phyloP scores from a whole-genome alignment of 2,888 invertebrate genomes.

The Linnaemya tessellans region DNA sequence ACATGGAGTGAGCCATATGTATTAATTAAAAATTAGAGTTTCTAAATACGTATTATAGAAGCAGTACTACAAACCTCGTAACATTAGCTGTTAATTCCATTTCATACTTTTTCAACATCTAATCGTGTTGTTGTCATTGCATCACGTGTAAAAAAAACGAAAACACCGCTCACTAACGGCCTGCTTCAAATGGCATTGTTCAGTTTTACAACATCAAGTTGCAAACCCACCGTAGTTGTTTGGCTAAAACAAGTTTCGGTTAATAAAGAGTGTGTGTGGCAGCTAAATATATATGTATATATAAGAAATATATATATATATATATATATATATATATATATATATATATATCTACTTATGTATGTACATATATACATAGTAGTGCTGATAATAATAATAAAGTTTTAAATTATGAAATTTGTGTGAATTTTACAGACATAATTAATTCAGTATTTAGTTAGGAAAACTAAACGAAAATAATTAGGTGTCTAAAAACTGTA shows the following conservation, averaged over 20 bases:
- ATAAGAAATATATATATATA: too few species aligned
- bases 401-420: neutral
- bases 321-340: too few species aligned
- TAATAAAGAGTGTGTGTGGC: constrained; percentile 14
- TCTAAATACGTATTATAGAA: neutral
- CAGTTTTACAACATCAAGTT: constrained; percentile 37
- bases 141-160: neutral
- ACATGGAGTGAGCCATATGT: neutral
- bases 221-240: constrained; percentile 13
- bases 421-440: neutral
- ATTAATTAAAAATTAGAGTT: neutral
- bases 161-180: neutral
- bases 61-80: neutral
- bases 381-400: neutral
- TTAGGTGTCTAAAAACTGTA: neutral
- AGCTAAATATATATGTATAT: neutral
- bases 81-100: neutral
- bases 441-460: neutral
- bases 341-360: too few species aligned
- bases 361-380: too few species aligned
- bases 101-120: constrained; percentile 12
- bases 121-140: constrained; percentile 44
- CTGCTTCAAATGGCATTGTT: constrained; percentile 42
- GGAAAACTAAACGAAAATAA: neutral
- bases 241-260: constrained; percentile 46